These are phyloP conservation scores for Bubo blakistoni DNA, from an alignment of 2,113 vertebrate species.

Conservation along the genomic window DNA sequence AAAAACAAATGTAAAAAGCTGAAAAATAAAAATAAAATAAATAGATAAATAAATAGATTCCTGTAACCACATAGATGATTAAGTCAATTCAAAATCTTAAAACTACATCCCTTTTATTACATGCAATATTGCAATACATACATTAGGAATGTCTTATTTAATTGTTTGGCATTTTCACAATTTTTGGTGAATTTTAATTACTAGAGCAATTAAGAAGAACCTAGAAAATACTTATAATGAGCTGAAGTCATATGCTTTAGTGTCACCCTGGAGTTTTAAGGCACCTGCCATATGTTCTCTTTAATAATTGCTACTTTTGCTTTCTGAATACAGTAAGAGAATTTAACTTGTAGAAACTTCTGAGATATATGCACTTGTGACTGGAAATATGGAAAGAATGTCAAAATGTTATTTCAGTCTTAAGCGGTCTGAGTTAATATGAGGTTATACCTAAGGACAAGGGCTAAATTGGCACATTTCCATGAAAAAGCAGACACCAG, in stretches of 20 bases:
- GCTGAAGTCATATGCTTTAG: constrained; percentile 55
- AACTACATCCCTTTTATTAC: not conserved
- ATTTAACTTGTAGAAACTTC: constrained; percentile 10
- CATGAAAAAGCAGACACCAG: not conserved
- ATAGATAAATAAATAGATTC: not conserved
- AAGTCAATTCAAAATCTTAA: not conserved
- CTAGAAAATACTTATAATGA: constrained; percentile 64
- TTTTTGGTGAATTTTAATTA: constrained; percentile 67
- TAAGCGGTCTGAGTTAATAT: not conserved
- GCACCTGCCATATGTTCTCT: constrained; percentile 67
- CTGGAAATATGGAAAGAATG: not conserved
- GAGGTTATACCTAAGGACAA: not conserved
- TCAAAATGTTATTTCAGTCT: not conserved
- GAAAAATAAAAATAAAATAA: not conserved
- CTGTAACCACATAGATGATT: not conserved
- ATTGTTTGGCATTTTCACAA: constrained; percentile 30
- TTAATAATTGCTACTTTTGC: constrained; percentile 61
- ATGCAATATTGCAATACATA: not conserved
- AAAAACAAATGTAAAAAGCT: not conserved
- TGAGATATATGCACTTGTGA: not conserved
- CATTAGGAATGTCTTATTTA: not conserved
- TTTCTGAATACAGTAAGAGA: not conserved
- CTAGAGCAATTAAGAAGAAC: constrained; percentile 49
- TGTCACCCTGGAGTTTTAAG: constrained; percentile 58
- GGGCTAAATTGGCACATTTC: not conserved